Evolutionary conservation across 2,113 vertebrate species (phyloP), one percentile per base, ranked within the genome.

Genomic region (Grallaria varia): DNA sequence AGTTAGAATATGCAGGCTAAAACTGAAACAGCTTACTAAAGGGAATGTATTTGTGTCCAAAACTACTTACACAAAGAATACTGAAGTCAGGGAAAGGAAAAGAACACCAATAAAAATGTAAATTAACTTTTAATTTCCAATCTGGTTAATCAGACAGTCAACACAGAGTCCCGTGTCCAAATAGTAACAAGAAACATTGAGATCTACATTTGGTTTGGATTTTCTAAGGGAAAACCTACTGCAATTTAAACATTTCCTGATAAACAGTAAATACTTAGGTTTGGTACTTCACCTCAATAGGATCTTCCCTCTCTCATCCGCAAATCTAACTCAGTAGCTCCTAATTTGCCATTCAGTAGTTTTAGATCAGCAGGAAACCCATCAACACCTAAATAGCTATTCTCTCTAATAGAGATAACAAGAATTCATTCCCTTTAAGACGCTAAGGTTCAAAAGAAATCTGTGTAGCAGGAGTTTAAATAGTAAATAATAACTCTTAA

Each of bases 291-390:
- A 88, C n/a, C 53, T 92, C 47, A 81, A 42, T 31, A 71, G 42
- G 62, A 84, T 78, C 89, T 62, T 93, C 72, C n/a, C 27, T 73
- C 47, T 45, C 44, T 77, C 42, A 82, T 84, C 42, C 45, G 33
- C 76, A 91, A 86, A 87, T 76, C 86, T 92, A 79, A 73, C 80
- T 62, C 69, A 87, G 42, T 28, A 91, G 72, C 71, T 63, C 64
- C 59, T 42, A 60, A 80, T 84, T 74, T 87, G 67, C 71, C 44
- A 72, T 82, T 93, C 45, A 37, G 47, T 85, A 77, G 56, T 35
- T 91, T 95, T 66, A 67, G 58, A 95, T 72, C 87, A 84, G 85
- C 83, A 95, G 91, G 87, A 94, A 94, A 90, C 52, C 37, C 74
- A 95, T 85, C 89, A 95, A 68, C 73, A 60, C 76, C 52, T 76